Percentiles rank a stretch among this genome's conserved stretches.
Evolutionary conservation across 1,140 invertebrate species (phyloP).

Genomic region (Medauroidea extradentata): DNA sequence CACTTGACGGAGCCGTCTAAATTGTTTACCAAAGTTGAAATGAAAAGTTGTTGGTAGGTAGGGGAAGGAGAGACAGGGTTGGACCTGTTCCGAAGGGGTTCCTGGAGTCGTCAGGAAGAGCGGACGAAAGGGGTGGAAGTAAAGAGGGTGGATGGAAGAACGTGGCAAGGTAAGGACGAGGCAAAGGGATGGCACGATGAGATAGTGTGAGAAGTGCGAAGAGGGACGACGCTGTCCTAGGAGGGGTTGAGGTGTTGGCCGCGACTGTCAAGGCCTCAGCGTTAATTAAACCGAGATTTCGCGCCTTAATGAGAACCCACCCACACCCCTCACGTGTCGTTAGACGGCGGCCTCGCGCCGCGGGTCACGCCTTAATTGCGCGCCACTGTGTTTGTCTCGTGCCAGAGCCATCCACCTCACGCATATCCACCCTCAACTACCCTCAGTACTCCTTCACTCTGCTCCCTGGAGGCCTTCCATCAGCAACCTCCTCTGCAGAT

Average conservation of each 20-base stretch:
- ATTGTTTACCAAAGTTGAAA: constrained; percentile 8
- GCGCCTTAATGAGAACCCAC: constrained; percentile 5
- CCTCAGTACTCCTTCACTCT: too few relatives aligned
- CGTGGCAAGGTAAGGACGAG: neutral
- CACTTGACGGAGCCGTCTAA: neutral
- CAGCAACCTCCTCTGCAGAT: too few relatives aligned
- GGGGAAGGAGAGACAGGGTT: too few relatives aligned
- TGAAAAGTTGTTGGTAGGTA: neutral
- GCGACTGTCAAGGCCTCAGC: neutral
- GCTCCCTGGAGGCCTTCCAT: too few relatives aligned
- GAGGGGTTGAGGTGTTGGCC: too few relatives aligned
- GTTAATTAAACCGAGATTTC: constrained; percentile 11
- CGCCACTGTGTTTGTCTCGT: neutral
- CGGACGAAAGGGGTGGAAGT: neutral
- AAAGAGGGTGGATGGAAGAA: neutral
- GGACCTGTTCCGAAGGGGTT: too few relatives aligned
- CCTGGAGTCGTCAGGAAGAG: too few relatives aligned
- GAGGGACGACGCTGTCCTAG: too few relatives aligned
- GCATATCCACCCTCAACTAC: too few relatives aligned
- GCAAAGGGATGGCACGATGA: too few relatives aligned
- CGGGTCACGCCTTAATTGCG: constrained; percentile 8
- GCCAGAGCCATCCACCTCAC: neutral
- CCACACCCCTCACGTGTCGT: neutral
- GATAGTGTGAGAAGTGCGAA: too few relatives aligned
- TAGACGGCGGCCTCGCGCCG: neutral